phyloP scores from a whole-genome alignment of 2,888 invertebrate genomes.

The Epinotia brunnichana region DNA sequence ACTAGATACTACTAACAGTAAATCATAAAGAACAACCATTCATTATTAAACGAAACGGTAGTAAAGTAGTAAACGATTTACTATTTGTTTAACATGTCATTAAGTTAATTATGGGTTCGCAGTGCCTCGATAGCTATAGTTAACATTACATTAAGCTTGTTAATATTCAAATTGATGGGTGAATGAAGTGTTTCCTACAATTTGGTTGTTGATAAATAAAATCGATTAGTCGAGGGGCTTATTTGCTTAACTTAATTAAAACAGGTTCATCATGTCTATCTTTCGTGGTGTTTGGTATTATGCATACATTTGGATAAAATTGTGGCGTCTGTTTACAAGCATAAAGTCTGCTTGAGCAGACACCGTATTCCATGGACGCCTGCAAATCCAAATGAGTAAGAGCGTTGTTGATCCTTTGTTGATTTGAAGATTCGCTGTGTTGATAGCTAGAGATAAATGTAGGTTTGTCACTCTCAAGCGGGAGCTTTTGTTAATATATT shows the following conservation, averaged over 20 bases:
- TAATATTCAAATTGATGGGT: slow-evolving; percentile 6
- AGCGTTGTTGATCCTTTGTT: too few relatives aligned
- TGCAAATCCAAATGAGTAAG: too few relatives aligned
- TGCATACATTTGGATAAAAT: neutral
- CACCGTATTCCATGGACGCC: too few relatives aligned
- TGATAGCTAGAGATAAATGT: too few relatives aligned
- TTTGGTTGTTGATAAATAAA: neutral
- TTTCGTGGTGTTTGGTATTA: neutral
- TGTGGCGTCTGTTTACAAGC: neutral
- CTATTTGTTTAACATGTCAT: slow-evolving; percentile 34
- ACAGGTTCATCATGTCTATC: neutral
- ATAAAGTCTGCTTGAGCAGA: too few relatives aligned
- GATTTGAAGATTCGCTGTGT: too few relatives aligned
- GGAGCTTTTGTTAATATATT: too few relatives aligned
- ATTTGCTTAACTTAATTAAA: slow-evolving; percentile 2
- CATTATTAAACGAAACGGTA: slow-evolving; percentile 21
- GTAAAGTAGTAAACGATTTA: slow-evolving; percentile 18
- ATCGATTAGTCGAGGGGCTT: neutral
- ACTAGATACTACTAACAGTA: slow-evolving; percentile 25
- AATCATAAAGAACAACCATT: slow-evolving; percentile 21
- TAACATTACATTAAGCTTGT: neutral
- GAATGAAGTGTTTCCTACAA: neutral
- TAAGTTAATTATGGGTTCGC: slow-evolving; percentile 5
- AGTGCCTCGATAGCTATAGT: neutral
- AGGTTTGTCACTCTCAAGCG: too few relatives aligned